Conservation (phyloP, 2,113 vertebrate genomes). For the Xiphias gladius region DNA sequence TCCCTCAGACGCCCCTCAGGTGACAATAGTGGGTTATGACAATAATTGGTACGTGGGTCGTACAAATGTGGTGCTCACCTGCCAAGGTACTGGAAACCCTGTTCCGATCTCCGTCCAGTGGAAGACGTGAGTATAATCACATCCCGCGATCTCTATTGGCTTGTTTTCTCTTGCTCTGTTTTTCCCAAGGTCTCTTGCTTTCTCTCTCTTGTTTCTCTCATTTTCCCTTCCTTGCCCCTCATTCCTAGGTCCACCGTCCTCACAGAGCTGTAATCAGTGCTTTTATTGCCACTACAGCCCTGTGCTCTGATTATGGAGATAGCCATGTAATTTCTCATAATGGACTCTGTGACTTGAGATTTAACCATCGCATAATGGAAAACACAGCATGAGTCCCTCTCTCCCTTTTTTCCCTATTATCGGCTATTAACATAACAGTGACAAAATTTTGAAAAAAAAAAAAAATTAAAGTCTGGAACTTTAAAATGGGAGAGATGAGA, state of each 20-base stretch:
- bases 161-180: not conserved
- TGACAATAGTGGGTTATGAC: slow-evolving; percentile 88
- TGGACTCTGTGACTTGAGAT: slow-evolving; percentile 68
- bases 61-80: slow-evolving; percentile 84
- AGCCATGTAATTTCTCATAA: slow-evolving; percentile 68
- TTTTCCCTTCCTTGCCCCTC: slow-evolving; percentile 6
- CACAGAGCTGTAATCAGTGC: slow-evolving; percentile 64
- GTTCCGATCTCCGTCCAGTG: slow-evolving; percentile 78
- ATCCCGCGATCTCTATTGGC: slow-evolving; percentile 16
- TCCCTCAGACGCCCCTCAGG: slow-evolving; percentile 84
- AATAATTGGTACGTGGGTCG: slow-evolving; percentile 91
- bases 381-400: slow-evolving; percentile 31
- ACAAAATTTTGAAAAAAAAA: slow-evolving; percentile 28
- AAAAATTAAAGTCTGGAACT: slow-evolving; percentile 22
- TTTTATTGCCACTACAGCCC: slow-evolving; percentile 65
- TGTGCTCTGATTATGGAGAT: slow-evolving; percentile 68
- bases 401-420: slow-evolving; percentile 26
- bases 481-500: slow-evolving; percentile 43
- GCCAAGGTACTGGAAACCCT: slow-evolving; percentile 86
- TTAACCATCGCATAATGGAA: slow-evolving; percentile 69
- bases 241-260: slow-evolving; percentile 16
- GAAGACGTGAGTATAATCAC: slow-evolving; percentile 86
- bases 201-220: not conserved
- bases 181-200: not conserved
- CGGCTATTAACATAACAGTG: slow-evolving; percentile 53